Percentiles rank a stretch among this genome's conserved stretches.
These are phyloP conservation scores for Tubulanus polymorphus DNA, from an alignment of 2,888 invertebrate genomes.

Conservation along the genomic window DNA sequence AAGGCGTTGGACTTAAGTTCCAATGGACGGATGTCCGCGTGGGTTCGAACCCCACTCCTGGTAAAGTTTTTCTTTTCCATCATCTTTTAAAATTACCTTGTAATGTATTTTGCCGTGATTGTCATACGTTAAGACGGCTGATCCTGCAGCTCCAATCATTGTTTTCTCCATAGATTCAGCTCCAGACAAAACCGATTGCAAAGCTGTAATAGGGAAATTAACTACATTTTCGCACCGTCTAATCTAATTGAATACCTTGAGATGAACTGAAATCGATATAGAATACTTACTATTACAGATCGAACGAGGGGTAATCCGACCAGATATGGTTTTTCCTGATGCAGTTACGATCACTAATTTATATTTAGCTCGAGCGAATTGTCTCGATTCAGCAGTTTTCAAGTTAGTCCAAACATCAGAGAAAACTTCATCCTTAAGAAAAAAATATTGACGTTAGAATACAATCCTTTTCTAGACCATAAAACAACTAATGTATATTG, in stretches of 20 bases:
- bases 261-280: no score
- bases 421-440: conserved; percentile 3
- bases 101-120: conserved; percentile 22
- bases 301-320: conserved; percentile 25
- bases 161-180: conserved; percentile 12
- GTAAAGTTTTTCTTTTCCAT: neutral
- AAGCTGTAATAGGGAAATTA: conserved; percentile 20
- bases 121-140: conserved; percentile 21
- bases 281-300: conserved; percentile 26
- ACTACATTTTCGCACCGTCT: no score
- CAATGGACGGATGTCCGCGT: conserved; percentile 4
- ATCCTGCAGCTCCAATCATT: conserved; percentile 16
- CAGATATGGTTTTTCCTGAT: conserved; percentile 26
- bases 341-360: conserved; percentile 28
- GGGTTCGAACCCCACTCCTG: conserved; percentile 4
- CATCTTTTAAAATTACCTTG: conserved; percentile 16
- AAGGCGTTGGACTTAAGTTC: conserved; percentile 4
- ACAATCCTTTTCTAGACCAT: no score
- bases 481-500: no score
- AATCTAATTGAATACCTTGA: no score
- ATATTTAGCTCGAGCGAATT: conserved; percentile 30
- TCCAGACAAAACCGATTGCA: conserved; percentile 23
- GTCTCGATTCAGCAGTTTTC: conserved; percentile 27
- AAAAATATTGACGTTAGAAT: neutral
- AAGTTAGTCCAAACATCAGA: conserved; percentile 18